phyloP scores from a whole-genome alignment of 2,113 vertebrate species.

The Elephas maximus region DNA sequence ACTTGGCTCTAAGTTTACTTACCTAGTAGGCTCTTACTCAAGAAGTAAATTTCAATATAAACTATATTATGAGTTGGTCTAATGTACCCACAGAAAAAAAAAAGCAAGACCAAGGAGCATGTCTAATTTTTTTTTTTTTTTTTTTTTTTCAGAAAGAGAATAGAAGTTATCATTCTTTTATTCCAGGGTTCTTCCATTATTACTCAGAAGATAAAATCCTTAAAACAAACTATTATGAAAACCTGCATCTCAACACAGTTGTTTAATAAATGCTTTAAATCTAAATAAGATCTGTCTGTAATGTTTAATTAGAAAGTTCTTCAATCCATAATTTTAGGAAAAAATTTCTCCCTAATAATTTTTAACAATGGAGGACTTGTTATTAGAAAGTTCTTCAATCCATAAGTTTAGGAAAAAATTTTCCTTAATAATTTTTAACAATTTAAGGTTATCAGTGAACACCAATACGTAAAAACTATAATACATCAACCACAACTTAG shows the following conservation, averaged over 20 bases:
- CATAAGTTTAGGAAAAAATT: background rate
- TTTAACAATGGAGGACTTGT: slow-evolving; percentile 5
- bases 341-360: slow-evolving; percentile 40
- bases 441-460: slow-evolving; percentile 66
- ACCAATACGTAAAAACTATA: slow-evolving; percentile 52
- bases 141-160: slow-evolving; percentile 60
- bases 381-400: slow-evolving; percentile 26
- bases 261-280: slow-evolving; percentile 57
- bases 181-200: slow-evolving; percentile 31
- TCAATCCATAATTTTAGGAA: background rate
- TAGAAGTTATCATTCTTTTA: background rate
- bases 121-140: slow-evolving; percentile 28
- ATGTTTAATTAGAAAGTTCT: slow-evolving; percentile 15
- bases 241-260: slow-evolving; percentile 17
- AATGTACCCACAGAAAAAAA: slow-evolving; percentile 25
- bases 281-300: slow-evolving; percentile 29
- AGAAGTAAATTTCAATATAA: slow-evolving; percentile 48
- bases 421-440: slow-evolving; percentile 52
- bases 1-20: slow-evolving; percentile 41
- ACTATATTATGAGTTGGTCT: background rate
- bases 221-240: slow-evolving; percentile 21
- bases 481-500: background rate
- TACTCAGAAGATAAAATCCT: slow-evolving; percentile 44
- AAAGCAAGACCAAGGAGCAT: slow-evolving; percentile 2
- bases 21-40: slow-evolving; percentile 30